These are phyloP conservation scores for Sylvicola cinctus DNA, from an alignment of 2,888 invertebrate genomes.

Conservation along the genomic window DNA sequence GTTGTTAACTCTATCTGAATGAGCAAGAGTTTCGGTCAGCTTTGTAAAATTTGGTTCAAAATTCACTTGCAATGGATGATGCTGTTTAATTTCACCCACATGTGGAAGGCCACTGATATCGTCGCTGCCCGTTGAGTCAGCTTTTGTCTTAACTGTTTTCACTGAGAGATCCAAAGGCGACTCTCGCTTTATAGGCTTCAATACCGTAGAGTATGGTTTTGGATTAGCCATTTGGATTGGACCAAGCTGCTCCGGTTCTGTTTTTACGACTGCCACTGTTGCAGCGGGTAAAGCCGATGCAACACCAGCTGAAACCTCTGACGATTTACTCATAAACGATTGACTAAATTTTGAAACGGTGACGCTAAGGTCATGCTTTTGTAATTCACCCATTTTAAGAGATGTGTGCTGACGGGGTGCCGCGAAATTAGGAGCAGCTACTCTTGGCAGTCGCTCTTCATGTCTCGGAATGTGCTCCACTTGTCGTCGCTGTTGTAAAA, in stretches of 20 bases:
- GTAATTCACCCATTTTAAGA: neutral
- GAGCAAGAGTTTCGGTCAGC: constrained; percentile 3
- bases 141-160: constrained; percentile 71
- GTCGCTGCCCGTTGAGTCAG: constrained; percentile 66
- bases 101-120: constrained; percentile 16
- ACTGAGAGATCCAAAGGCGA: constrained; percentile 76
- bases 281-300: neutral
- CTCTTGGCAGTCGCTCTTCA: no score
- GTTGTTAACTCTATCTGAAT: no score
- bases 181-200: constrained; percentile 21
- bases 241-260: neutral
- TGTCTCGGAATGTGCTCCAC: no score
- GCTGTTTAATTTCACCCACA: neutral
- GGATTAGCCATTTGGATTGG: neutral
- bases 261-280: neutral
- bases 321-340: neutral
- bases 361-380: constrained; percentile 2
- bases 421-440: no score
- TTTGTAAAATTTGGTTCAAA: constrained; percentile 50
- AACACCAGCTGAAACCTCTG: no score
- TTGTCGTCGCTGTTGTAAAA: no score
- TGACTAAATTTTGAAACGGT: constrained; percentile 1
- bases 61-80: constrained; percentile 42
- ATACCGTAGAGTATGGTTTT: constrained; percentile 1
- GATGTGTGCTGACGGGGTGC: no score